Conservation (phyloP, 2,888 invertebrate species). For the Esperia sulphurella region DNA sequence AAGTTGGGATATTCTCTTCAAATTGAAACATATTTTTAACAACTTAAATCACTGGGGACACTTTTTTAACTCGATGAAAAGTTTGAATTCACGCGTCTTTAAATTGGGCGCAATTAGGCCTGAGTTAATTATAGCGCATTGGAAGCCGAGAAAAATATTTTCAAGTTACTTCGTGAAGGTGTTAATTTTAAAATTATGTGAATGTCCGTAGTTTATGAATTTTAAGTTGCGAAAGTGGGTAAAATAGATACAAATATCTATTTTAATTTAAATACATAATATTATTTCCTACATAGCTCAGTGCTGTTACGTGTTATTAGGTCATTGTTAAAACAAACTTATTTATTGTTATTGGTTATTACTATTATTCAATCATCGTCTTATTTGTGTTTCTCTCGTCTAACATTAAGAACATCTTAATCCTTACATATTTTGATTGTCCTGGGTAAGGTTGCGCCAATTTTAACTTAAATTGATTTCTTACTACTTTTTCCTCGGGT, state of each 20-base stretch:
- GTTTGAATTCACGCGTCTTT: constrained; percentile 28
- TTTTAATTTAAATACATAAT: too few relatives aligned
- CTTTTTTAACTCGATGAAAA: constrained; percentile 45
- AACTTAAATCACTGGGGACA: constrained; percentile 28
- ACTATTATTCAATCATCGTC: too few relatives aligned
- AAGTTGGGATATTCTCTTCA: constrained; percentile 10
- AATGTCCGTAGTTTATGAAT: neutral
- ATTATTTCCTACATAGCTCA: too few relatives aligned
- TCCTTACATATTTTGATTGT: too few relatives aligned
- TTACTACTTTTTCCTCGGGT: too few relatives aligned
- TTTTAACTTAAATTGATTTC: too few relatives aligned
- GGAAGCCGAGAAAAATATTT: constrained; percentile 27
- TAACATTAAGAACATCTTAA: too few relatives aligned
- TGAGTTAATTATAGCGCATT: constrained; percentile 41
- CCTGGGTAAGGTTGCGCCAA: too few relatives aligned
- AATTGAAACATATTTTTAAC: neutral
- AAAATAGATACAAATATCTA: neutral
- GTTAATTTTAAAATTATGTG: constrained; percentile 8
- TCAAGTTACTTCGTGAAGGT: neutral
- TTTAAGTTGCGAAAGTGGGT: neutral
- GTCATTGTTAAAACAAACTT: too few relatives aligned
- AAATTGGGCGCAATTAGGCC: constrained; percentile 47
- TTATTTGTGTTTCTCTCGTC: too few relatives aligned
- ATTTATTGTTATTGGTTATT: too few relatives aligned
- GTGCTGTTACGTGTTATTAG: too few relatives aligned